Evolutionary conservation across 2,797 vertebrate species (phyloP).

Genomic region (Delichon dasypus): DNA sequence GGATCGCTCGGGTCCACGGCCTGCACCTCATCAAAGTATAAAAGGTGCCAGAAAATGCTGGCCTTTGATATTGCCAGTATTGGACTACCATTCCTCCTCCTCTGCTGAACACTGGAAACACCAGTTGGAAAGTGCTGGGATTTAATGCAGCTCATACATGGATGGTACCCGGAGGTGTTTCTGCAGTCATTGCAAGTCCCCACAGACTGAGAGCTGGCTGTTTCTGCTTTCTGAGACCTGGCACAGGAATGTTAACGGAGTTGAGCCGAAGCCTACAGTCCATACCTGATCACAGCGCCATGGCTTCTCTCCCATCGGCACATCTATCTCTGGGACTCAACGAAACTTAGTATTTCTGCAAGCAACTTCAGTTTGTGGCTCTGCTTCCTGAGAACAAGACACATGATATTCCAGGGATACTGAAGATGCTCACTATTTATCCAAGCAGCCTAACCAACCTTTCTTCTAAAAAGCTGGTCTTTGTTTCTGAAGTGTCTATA

Average conservation of each 20-base stretch:
- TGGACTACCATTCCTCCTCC: background rate
- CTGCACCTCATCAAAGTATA: background rate
- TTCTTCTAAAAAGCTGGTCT: background rate
- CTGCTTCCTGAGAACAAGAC: background rate
- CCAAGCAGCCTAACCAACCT: background rate
- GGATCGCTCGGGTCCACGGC: background rate
- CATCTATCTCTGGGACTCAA: background rate
- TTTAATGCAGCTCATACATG: background rate
- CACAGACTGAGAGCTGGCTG: background rate
- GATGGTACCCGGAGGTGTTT: background rate
- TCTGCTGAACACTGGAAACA: background rate
- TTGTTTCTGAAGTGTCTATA: background rate
- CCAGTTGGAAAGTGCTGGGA: background rate
- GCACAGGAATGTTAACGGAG: accelerated
- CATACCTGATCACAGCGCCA: accelerated
- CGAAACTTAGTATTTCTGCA: background rate
- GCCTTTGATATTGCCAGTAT: background rate
- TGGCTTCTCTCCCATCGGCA: background rate
- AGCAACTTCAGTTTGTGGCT: background rate
- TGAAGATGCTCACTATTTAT: background rate
- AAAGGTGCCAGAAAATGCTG: background rate
- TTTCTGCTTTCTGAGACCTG: background rate
- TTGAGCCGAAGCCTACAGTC: accelerated
- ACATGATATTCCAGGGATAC: background rate
- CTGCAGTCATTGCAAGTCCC: background rate